phyloP scores from a whole-genome alignment of 1,140 invertebrate genomes.

The Bombus waltoni region DNA sequence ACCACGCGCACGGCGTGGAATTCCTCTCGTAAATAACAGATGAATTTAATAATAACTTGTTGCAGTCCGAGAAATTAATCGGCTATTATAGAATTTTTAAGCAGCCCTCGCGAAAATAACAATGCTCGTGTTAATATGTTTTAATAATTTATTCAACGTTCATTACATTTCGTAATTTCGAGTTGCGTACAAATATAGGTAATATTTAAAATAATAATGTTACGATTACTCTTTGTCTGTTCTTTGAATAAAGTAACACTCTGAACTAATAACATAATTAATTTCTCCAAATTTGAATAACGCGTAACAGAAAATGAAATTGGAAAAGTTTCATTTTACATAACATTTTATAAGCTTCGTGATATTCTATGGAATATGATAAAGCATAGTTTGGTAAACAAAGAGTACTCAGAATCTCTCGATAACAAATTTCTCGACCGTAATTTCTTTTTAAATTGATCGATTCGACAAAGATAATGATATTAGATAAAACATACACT shows the following conservation, averaged over 20 bases:
- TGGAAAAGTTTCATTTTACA: not conserved
- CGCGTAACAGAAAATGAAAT: too few relatives aligned
- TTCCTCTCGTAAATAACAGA: not conserved
- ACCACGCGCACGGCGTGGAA: not conserved
- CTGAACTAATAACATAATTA: not conserved
- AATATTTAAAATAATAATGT: too few relatives aligned
- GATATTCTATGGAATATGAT: not conserved
- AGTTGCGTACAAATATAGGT: constrained; percentile 2
- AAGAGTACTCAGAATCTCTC: not conserved
- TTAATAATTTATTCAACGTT: constrained; percentile 15
- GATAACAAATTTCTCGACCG: constrained; percentile 7
- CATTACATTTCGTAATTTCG: not conserved
- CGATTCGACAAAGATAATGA: not conserved
- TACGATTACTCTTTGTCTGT: not conserved
- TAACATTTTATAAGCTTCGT: not conserved
- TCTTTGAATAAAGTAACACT: not conserved
- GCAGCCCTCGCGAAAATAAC: not conserved
- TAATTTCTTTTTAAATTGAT: not conserved
- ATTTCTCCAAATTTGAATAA: too few relatives aligned
- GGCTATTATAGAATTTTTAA: constrained; percentile 2
- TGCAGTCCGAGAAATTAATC: not conserved
- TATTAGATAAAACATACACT: not conserved
- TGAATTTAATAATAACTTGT: not conserved
- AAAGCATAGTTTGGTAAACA: not conserved
- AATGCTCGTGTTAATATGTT: not conserved